Evolutionary conservation across 2,113 vertebrate genomes (phyloP).

Genomic region (Nematolebias whitei): DNA sequence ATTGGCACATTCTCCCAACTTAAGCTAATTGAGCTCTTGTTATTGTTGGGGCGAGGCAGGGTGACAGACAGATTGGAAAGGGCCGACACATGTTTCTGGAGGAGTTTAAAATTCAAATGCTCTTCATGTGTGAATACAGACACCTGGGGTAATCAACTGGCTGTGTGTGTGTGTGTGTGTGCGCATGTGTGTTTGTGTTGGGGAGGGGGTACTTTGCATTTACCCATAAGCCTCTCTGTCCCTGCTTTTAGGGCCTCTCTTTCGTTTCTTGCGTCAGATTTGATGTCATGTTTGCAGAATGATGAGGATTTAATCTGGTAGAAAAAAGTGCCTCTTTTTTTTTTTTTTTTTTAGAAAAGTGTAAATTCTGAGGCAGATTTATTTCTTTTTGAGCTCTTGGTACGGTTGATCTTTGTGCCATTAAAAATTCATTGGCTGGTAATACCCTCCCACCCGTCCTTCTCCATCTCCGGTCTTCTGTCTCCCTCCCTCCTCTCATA

Average conservation of each 20-base stretch:
- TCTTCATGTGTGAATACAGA: slow-evolving; percentile 68
- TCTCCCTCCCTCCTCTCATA: slow-evolving; percentile 25
- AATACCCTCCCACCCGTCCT: slow-evolving; percentile 54
- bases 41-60: slow-evolving; percentile 60
- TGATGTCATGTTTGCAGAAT: slow-evolving; percentile 58
- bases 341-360: slow-evolving; percentile 27
- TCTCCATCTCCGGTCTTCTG: slow-evolving; percentile 39
- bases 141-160: slow-evolving; percentile 71
- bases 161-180: slow-evolving; percentile 37
- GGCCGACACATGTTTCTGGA: slow-evolving; percentile 70
- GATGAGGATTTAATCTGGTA: slow-evolving; percentile 46
- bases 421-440: slow-evolving; percentile 65
- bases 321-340: slow-evolving; percentile 28
- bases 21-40: slow-evolving; percentile 67
- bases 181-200: slow-evolving; percentile 17
- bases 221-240: slow-evolving; percentile 66
- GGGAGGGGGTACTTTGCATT: slow-evolving; percentile 55
- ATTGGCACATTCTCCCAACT: slow-evolving; percentile 69
- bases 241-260: slow-evolving; percentile 43
- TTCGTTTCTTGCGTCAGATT: slow-evolving; percentile 45
- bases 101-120: slow-evolving; percentile 72
- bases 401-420: slow-evolving; percentile 48
- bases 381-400: slow-evolving; percentile 58
- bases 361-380: slow-evolving; percentile 49
- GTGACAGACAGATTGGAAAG: slow-evolving; percentile 70